Evolutionary conservation across 2,888 invertebrate species (phyloP).

Genomic region (Ophion costatus): DNA sequence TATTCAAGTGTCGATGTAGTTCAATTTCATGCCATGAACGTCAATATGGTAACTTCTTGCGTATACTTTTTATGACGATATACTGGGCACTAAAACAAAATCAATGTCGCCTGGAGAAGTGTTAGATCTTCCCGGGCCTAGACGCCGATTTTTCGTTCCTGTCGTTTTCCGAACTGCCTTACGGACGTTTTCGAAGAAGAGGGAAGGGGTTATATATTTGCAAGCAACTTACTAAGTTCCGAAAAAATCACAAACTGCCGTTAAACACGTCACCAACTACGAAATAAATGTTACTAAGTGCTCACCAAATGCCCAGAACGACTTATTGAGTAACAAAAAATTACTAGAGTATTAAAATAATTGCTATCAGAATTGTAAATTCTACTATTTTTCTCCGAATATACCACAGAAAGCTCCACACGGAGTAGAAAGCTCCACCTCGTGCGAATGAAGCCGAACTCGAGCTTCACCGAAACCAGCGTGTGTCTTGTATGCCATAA

Average conservation of each 20-base stretch:
- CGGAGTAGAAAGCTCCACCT: not conserved
- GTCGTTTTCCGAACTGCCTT: not conserved
- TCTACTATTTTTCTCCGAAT: not conserved
- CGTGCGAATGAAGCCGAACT: not conserved
- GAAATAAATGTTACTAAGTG: too few relatives aligned
- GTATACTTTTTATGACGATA: too few relatives aligned
- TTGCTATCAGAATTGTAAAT: not conserved
- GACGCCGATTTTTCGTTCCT: not conserved
- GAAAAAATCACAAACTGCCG: not conserved
- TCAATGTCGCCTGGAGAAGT: too few relatives aligned
- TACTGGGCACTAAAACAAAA: too few relatives aligned
- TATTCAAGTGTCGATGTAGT: not conserved
- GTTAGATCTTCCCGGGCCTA: too few relatives aligned
- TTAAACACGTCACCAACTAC: too few relatives aligned
- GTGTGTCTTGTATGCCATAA: slow-evolving; percentile 25
- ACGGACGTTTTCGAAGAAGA: not conserved
- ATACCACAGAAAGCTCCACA: not conserved
- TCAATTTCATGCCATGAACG: not conserved
- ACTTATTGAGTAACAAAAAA: too few relatives aligned
- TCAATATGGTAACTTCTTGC: too few relatives aligned
- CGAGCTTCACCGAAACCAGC: not conserved
- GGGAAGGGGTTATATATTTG: not conserved
- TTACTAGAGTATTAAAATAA: too few relatives aligned
- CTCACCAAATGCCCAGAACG: too few relatives aligned
- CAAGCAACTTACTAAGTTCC: not conserved